A percentile compares a stretch with the other conserved stretches of the same genome.
Evolutionary conservation across 2,113 vertebrate species (phyloP).

Genomic region (Aptenodytes forsteri): DNA sequence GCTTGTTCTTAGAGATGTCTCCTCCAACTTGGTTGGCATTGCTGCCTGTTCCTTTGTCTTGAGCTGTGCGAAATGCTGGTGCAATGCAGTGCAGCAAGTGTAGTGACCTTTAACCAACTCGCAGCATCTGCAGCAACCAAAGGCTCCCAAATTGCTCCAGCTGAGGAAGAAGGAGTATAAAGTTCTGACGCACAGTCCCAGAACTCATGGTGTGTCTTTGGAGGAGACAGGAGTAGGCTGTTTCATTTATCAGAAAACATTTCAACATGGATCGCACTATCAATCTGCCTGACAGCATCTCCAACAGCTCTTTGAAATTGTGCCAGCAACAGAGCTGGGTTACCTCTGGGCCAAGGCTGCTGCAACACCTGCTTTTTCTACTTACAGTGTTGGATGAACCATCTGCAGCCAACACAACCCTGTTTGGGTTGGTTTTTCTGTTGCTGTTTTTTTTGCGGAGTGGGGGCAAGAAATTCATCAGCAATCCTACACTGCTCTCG

Average conservation of each 20-base stretch:
- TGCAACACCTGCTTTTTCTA: conserved; percentile 66
- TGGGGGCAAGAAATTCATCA: conserved; percentile 55
- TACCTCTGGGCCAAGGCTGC: conserved; percentile 65
- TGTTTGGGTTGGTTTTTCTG: conserved; percentile 9
- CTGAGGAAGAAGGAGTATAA: background rate
- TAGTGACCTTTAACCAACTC: background rate
- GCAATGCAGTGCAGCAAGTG: background rate
- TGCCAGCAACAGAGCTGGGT: conserved; percentile 58
- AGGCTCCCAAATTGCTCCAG: background rate
- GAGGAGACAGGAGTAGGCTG: conserved; percentile 57
- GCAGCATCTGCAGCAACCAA: background rate
- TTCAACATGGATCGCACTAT: conserved; percentile 9
- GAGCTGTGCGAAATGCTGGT: background rate
- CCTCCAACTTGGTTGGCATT: background rate
- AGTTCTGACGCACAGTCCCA: background rate
- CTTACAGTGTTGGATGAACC: background rate
- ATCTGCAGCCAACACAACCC: conserved; percentile 55
- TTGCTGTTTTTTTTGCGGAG: background rate
- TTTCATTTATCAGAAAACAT: conserved; percentile 71
- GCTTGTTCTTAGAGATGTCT: background rate
- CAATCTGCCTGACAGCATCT: conserved; percentile 65
- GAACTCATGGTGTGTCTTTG: conserved; percentile 46
- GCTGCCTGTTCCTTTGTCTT: conserved; percentile 9
- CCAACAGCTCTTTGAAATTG: conserved; percentile 44
- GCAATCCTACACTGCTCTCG: background rate